phyloP scores from a whole-genome alignment of 2,888 invertebrate species.

The Onthophagus sagittarius region DNA sequence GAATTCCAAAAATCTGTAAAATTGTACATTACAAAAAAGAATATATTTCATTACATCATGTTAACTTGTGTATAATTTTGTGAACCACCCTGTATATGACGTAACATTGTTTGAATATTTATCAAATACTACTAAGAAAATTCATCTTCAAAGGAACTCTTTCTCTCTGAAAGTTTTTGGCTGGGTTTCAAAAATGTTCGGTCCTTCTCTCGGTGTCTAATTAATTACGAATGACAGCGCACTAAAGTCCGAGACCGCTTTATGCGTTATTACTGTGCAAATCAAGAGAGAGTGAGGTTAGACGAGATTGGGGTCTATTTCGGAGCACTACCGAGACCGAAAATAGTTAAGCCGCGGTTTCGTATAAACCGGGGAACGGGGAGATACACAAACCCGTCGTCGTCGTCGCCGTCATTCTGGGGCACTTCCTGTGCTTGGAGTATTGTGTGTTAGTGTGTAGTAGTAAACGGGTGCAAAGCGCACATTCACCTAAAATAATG shows the following conservation, averaged over 20 bases:
- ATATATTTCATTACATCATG: too few species aligned
- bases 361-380: neutral
- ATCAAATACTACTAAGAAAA: neutral
- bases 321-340: neutral
- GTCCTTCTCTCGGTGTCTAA: neutral
- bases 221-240: neutral
- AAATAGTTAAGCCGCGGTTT: neutral
- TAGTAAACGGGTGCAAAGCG: slow-evolving; percentile 28
- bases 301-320: neutral
- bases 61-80: too few species aligned
- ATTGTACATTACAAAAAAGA: too few species aligned
- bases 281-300: neutral
- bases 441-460: slow-evolving; percentile 2
- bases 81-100: too few species aligned
- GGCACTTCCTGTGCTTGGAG: slow-evolving; percentile 6
- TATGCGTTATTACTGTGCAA: neutral
- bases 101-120: neutral
- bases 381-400: neutral
- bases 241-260: neutral
- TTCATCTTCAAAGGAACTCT: neutral
- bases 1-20: too few species aligned
- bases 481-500: slow-evolving; percentile 37
- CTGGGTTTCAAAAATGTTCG: neutral
- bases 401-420: neutral
- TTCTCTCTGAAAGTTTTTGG: neutral